Base-by-base conservation (phyloP, 2,797 vertebrate species). In the Tolypeutes matacus region DNA sequence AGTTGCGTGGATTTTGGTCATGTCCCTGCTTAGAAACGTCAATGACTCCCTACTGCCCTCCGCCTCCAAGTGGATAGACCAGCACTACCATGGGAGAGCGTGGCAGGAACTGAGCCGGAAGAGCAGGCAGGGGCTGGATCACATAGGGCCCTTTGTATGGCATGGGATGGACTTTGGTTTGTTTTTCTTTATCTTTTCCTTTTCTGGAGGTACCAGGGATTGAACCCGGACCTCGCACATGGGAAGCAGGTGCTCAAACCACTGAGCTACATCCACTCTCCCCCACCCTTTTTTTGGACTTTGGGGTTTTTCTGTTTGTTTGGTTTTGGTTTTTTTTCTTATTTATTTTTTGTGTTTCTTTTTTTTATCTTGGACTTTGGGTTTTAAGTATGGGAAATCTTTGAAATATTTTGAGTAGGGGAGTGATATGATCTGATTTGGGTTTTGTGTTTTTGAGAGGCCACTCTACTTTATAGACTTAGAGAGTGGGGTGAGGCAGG, bases 81-180 rank as follows among this genome's bases (percentile, higher is more conserved):
- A 15, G 64, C 42, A 36, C 8, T 31, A 9, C 31, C 6, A 14
- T 25, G 53, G 13, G 36, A 76, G 23, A 25, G 42, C 0, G 0
- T 7, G 25, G 51, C 15, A 21, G 73, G 58, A 14, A 18, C 36
- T 31, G 56, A 60, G 39, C 8, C 7, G 3, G 34, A 36, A 17
- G 9, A 7, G 27, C 15, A 53, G 86, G 21, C 56, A n/a, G 60
- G 51, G 29, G 23, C 73, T 51, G 11, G 51, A 25, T 60, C 29
- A 13, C 18, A 49, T 18, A 60, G 69, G 60, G 62, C 10, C 64
- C 27, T 77, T 46, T 31, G n/a, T 4, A 49, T 65, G 72, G 31
- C 18, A 0, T 31, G n/a, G 58, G 4, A 9, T 23, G 95, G 72
- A 39, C 31, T 53, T 53, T 53, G 51, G 51, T 14, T 15, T 53